These are phyloP conservation scores for Sweltsa coloradensis DNA, from an alignment of 1,140 invertebrate species.

Conservation along the genomic window DNA sequence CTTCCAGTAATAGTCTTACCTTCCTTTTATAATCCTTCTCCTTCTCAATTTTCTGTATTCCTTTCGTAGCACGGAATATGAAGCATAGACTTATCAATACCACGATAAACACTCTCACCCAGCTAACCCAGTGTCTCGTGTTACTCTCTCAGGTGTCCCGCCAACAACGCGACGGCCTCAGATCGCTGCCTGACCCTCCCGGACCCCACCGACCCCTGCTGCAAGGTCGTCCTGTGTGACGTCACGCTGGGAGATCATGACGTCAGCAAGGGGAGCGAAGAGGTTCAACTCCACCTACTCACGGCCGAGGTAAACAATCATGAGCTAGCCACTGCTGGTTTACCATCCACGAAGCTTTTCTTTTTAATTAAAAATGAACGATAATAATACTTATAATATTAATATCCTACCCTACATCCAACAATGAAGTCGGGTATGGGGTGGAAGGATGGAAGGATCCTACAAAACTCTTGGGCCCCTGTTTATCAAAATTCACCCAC, in stretches of 20 bases:
- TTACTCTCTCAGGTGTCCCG: conserved; percentile 41
- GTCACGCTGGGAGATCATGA: conserved; percentile 62
- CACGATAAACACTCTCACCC: neutral
- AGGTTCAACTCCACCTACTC: neutral
- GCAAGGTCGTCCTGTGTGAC: conserved; percentile 69
- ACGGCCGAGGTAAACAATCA: neutral
- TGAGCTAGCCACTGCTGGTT: neutral
- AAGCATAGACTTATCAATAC: neutral
- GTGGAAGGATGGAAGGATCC: too few relatives aligned
- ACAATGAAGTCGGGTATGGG: too few relatives aligned
- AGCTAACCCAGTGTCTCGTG: conserved; percentile 12
- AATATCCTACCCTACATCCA: neutral
- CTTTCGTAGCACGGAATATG: neutral
- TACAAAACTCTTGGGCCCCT: too few relatives aligned
- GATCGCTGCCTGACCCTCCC: conserved; percentile 60
- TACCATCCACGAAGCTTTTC: neutral
- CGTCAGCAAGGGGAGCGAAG: conserved; percentile 29
- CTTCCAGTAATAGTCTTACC: neutral
- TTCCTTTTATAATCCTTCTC: neutral
- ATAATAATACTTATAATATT: neutral
- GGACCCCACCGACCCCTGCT: conserved; percentile 68
- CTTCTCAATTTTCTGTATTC: neutral
- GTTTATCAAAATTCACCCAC: too few relatives aligned
- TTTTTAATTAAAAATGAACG: neutral
- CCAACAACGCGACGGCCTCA: conserved; percentile 30